Evolutionary conservation across 2,888 invertebrate species (phyloP), one percentile per base, ranked within the genome.

Genomic region (Scaptodrosophila latifasciaeformis): DNA sequence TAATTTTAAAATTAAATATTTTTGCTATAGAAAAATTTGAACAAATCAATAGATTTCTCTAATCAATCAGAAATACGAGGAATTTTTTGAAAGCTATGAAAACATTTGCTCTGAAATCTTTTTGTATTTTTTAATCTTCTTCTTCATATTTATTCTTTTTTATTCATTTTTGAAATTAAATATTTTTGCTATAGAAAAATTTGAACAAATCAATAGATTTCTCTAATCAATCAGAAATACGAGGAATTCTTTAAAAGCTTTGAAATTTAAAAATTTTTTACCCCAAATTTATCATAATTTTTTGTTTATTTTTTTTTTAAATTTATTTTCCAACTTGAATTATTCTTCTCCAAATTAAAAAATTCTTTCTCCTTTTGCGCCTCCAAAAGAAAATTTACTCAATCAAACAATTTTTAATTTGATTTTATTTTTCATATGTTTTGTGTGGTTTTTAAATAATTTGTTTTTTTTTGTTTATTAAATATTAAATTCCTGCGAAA

Each of bases 401-500:
- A n/a, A 17, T 59, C 24, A 35, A 35, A 34, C 21, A 24, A 27
- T n/a, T 43, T 13, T 19, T n/a, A 31, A 49, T 51, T 24, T 45
- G 10, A 39, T 29, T 52, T 43, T 56, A 10, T 27, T 37, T 59
- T 47, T 40, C 35, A 21, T 35, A 49, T 51, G 47, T 46, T 37
- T 29, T 31, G 6, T 34, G 15, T n/a, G 15, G 34, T 34, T 13
- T 13, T 2, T 40, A 27, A 10, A 18, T 42, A 29, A 17, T 30
- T 29, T 43, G 24, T 18, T 46, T 31, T 59, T 40, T 61, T 52
- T 54, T 49, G 66, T 67, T 62, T 49, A 67, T 51, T 59, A 13
- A 40, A 19, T 37, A 18, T 12, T 49, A 76, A 69, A 67, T 76
- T 74, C 65, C 69, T 69, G 76, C 67, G 76, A 67, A 76, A 74